Conservation (phyloP, 37 sponge, comb jelly and placozoan species). For the Aplysina aerophoba region DNA sequence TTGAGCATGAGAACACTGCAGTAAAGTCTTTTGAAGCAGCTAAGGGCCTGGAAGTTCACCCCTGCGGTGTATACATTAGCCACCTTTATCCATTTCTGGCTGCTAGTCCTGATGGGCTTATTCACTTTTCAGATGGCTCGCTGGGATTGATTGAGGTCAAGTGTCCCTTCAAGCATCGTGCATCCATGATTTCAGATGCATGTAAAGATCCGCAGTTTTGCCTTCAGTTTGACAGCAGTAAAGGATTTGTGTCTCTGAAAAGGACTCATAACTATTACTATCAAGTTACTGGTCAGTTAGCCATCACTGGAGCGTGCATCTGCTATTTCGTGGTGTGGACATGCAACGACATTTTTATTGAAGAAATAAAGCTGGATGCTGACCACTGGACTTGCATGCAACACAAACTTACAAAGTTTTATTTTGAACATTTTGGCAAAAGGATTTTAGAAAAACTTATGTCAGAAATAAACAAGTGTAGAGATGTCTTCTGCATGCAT, state of each 20-base stretch:
- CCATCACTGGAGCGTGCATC: conserved; percentile 10
- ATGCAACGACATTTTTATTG: conserved; percentile 5
- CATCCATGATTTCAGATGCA: conserved; percentile 17
- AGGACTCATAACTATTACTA: not conserved
- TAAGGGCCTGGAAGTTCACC: conserved; percentile 12
- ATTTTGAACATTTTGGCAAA: conserved; percentile 3
- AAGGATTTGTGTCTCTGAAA: not conserved
- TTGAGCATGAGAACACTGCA: conserved; percentile 3
- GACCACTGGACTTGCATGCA: conserved; percentile 15
- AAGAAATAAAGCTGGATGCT: conserved; percentile 7
- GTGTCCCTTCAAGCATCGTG: conserved; percentile 30
- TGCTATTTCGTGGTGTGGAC: conserved; percentile 25
- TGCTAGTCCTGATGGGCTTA: conserved; percentile 14
- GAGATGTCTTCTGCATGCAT: not conserved
- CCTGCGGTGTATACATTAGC: conserved; percentile 24
- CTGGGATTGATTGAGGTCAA: conserved; percentile 11
- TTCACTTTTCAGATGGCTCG: not conserved
- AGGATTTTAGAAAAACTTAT: conserved; percentile 17
- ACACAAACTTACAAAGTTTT: not conserved
- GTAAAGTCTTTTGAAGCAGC: conserved; percentile 15
- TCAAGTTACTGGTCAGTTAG: conserved; percentile 24
- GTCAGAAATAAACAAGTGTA: not conserved
- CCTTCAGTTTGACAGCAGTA: not conserved
- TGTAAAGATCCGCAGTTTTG: conserved; percentile 19
- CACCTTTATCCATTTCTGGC: not conserved